A percentile compares a stretch with the other conserved stretches of the same genome.
Evolutionary conservation across 2,797 vertebrate genomes (phyloP).

Genomic region (Aldrovandia affinis): DNA sequence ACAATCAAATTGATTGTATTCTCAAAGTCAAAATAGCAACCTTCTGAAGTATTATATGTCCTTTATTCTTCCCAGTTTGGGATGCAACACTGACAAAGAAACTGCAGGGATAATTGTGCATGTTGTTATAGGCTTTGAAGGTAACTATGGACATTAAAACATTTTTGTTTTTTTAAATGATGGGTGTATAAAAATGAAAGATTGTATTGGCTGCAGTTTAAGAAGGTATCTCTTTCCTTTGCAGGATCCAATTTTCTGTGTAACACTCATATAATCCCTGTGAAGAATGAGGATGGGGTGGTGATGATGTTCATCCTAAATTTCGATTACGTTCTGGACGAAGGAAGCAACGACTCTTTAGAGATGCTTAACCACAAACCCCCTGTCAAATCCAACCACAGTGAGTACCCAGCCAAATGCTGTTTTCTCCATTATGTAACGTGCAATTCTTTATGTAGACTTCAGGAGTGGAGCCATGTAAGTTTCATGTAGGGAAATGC

Average conservation of each 20-base stretch:
- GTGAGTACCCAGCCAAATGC: constrained; percentile 76
- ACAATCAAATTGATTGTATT: too few relatives aligned
- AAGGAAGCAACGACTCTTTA: constrained; percentile 81
- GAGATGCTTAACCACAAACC: constrained; percentile 89
- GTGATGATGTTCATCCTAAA: constrained; percentile 99
- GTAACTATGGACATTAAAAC: not conserved
- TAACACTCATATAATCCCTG: constrained; percentile 94
- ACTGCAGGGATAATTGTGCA: constrained; percentile 32
- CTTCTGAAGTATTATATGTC: too few relatives aligned
- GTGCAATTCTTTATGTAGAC: not conserved
- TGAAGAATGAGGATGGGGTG: constrained; percentile 96
- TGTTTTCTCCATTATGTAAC: not conserved
- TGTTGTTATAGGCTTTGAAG: constrained; percentile 18
- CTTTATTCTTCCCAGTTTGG: constrained; percentile 12
- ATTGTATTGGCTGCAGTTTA: not conserved
- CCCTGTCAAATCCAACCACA: constrained; percentile 87
- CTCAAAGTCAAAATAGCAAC: too few relatives aligned
- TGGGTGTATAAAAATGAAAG: too few relatives aligned
- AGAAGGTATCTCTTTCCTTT: constrained; percentile 40
- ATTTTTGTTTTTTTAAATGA: not conserved
- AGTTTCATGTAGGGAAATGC: not conserved
- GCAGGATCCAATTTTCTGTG: constrained; percentile 94
- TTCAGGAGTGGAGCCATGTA: not conserved
- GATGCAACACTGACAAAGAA: constrained; percentile 43
- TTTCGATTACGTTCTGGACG: constrained; percentile 89